phyloP scores from a whole-genome alignment of 2,797 vertebrate species.

The Otolemur crassicaudatus region DNA sequence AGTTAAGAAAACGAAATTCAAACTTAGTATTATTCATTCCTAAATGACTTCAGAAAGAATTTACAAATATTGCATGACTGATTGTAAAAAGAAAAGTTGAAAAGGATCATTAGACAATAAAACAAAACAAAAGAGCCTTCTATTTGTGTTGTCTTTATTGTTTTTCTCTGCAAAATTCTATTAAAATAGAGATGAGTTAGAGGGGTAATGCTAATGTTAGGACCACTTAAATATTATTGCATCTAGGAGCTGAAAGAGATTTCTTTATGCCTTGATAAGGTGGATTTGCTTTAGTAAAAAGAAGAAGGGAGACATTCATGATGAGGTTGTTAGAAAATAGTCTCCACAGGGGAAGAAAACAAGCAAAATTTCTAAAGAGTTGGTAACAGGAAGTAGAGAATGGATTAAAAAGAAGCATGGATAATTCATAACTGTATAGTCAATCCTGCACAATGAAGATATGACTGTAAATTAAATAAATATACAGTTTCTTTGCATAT shows the following conservation, averaged over 20 bases:
- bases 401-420: not conserved
- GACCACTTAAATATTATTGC: not conserved
- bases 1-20: not conserved
- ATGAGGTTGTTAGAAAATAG: not conserved
- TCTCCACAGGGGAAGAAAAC: not conserved
- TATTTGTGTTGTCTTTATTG: not conserved
- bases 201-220: fast-evolving
- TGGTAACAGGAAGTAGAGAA: not conserved
- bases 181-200: not conserved
- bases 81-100: not conserved
- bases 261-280: not conserved
- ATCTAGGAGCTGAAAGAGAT: not conserved
- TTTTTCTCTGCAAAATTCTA: not conserved
- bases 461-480: not conserved
- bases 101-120: not conserved
- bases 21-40: not conserved
- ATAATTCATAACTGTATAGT: not conserved
- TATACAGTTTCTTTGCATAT: not conserved
- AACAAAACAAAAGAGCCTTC: not conserved
- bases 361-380: not conserved
- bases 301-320: not conserved
- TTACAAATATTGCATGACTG: not conserved
- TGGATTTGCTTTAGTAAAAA: not conserved
- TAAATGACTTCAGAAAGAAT: not conserved
- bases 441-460: constrained; percentile 2